Conservation (phyloP, 2,113 vertebrate species). For the Pteronura brasiliensis region DNA sequence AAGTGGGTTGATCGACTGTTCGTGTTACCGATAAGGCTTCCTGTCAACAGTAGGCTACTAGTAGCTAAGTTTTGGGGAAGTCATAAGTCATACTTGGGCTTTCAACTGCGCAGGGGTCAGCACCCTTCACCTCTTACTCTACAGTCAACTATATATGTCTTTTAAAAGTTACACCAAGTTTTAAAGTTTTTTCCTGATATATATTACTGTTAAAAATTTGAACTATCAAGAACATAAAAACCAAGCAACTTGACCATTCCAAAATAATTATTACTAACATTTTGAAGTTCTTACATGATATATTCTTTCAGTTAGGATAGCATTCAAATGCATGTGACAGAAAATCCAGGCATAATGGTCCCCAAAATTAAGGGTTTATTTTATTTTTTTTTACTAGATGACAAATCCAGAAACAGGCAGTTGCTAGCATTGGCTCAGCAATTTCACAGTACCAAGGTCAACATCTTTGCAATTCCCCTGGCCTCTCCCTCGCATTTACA, state of each 20-base stretch:
- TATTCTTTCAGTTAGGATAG: background rate
- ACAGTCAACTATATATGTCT: background rate
- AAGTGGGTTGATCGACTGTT: background rate
- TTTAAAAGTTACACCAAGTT: background rate
- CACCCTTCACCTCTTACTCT: background rate
- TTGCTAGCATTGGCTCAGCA: background rate
- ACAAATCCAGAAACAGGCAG: background rate
- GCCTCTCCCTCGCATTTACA: background rate
- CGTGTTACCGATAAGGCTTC: background rate
- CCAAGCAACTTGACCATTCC: background rate
- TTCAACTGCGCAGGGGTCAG: background rate
- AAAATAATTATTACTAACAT: constrained; percentile 3
- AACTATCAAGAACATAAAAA: background rate
- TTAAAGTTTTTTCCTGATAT: background rate
- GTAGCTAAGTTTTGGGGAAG: background rate
- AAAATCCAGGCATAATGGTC: background rate
- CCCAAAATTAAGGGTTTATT: background rate
- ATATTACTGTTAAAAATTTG: background rate
- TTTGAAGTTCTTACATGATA: background rate
- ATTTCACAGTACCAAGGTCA: background rate
- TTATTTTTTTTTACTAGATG: background rate
- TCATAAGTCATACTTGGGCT: background rate
- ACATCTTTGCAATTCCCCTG: background rate
- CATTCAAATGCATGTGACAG: background rate
- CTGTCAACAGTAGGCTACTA: background rate